A percentile compares a stretch with the other conserved stretches of the same genome.
Conservation (phyloP, 2,888 invertebrate genomes). For the Hypselothyrea guttata region DNA sequence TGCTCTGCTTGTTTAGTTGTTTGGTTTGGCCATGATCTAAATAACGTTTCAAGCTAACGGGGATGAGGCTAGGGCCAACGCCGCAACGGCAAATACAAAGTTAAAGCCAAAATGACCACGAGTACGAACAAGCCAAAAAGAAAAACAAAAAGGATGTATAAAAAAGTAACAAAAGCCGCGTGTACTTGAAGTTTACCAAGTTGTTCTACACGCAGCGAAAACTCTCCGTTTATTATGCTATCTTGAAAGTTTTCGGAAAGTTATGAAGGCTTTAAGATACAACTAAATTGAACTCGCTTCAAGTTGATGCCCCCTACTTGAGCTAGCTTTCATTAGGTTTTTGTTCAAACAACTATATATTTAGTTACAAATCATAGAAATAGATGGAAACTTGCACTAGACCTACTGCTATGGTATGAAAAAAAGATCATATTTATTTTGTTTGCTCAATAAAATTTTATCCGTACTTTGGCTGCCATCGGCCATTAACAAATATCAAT, state of each 20-base stretch:
- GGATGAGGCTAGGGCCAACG: conserved; percentile 2
- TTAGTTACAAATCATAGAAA: no score
- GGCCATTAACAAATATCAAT: no score
- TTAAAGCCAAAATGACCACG: conserved; percentile 71
- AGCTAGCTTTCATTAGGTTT: no score
- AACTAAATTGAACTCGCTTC: no score
- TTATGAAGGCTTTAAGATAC: background rate
- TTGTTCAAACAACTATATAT: no score
- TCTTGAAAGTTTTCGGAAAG: no score
- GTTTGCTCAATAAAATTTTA: no score
- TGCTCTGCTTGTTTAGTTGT: conserved; percentile 14
- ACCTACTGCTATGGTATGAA: no score
- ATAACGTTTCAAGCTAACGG: conserved; percentile 48
- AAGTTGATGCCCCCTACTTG: background rate
- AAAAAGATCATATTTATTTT: no score
- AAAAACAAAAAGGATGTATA: conserved; percentile 15
- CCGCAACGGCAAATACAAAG: conserved; percentile 56
- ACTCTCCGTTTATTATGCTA: background rate
- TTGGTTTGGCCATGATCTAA: conserved; percentile 67
- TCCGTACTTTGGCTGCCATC: no score
- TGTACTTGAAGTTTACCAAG: conserved; percentile 49
- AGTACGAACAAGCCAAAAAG: conserved; percentile 21
- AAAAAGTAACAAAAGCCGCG: conserved; percentile 59
- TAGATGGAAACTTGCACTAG: no score
- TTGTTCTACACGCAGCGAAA: conserved; percentile 45